Evolutionary conservation across 2,888 invertebrate genomes (phyloP), one percentile per base, ranked within the genome.

Genomic region (Helobdella robusta): DNA sequence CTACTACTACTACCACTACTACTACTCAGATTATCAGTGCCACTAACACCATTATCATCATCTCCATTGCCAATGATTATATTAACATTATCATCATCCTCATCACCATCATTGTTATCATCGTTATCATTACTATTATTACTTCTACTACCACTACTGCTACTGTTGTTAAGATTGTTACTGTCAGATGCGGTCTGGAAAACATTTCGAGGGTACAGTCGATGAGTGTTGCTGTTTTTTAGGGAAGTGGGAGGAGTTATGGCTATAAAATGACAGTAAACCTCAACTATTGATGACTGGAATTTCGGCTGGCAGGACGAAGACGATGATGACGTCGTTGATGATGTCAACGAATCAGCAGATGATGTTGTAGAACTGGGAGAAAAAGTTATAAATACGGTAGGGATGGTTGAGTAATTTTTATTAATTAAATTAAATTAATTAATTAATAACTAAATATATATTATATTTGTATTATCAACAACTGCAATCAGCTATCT

Each of bases 231-330:
- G n/a, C n/a, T n/a, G n/a, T n/a, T n/a, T n/a, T n/a, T n/a, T n/a
- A n/a, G n/a, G n/a, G n/a, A n/a, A n/a, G n/a, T n/a, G n/a, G n/a
- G n/a, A n/a, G n/a, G n/a, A n/a, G n/a, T n/a, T n/a, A n/a, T n/a
- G n/a, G n/a, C n/a, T n/a, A 89, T 84, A 79, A 94, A 95, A 72
- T 89, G 85, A 0, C 91, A 89, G 80, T 89, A 93, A 25, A 71
- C 69, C 44, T 71, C 69, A n/a, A 71, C 69, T 28, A 65, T 30
- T 15, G 69, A 52, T 59, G 68, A 68, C 67, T 72, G 72, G 64
- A 67, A 72, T 15, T 59, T 48, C 18, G 35, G 32, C 23, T 23
- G 44, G 48, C 66, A 66, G 20, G 66, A 30, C 34, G 23, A n/a
- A 2, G 56, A n/a, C 15, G 23, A 6, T 23, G 30, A 30, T 28